Percentiles rank a stretch among this genome's conserved stretches.
Conservation (phyloP, 2,113 vertebrate genomes). For the Brachyhypopomus occidentalis region DNA sequence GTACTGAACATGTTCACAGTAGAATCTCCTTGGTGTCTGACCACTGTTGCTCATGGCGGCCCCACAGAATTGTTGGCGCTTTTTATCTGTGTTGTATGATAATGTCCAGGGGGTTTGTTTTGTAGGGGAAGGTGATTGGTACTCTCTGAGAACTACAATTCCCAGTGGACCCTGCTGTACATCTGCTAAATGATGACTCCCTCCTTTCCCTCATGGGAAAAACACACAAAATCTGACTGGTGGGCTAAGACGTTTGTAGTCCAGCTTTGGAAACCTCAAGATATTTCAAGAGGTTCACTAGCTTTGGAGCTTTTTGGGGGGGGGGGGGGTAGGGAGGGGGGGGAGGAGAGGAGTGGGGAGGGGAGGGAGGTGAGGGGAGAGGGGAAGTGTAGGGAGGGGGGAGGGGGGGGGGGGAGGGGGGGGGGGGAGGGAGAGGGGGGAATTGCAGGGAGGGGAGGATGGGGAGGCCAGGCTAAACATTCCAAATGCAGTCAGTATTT, state of each 20-base stretch:
- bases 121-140: neutral
- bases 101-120: too few species aligned
- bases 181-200: neutral
- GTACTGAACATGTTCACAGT: too few species aligned
- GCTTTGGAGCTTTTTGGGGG: neutral
- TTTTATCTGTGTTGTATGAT: neutral
- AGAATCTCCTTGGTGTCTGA: neutral
- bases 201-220: neutral
- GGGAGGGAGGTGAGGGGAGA: too few species aligned
- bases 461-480: too few species aligned
- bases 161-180: neutral
- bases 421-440: too few species aligned
- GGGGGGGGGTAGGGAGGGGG: too few species aligned
- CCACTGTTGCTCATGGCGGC: neutral
- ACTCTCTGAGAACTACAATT: neutral
- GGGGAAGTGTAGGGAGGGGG: too few species aligned
- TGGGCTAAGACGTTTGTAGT: neutral
- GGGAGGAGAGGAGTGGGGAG: too few species aligned
- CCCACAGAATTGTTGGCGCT: neutral
- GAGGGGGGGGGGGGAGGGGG: too few species aligned
- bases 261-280: neutral
- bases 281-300: neutral
- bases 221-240: neutral
- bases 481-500: too few species aligned
- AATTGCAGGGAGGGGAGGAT: too few species aligned